Evolutionary conservation across 2,113 vertebrate genomes (phyloP), one percentile per base, ranked within the genome.

Genomic region (Pygoscelis adeliae): DNA sequence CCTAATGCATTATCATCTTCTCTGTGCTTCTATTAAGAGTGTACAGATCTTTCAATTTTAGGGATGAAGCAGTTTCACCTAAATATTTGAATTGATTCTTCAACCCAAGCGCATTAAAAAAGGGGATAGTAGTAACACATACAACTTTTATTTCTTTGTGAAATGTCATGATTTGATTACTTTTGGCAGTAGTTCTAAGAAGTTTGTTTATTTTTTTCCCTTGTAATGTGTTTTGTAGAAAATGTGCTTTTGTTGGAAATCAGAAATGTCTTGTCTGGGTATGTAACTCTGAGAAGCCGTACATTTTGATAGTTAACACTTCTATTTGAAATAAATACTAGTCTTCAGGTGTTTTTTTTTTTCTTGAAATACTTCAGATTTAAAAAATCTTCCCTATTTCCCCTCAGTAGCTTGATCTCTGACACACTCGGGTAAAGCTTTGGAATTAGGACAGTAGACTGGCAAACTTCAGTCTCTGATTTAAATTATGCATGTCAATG

Each of bases 121-220:
- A 98, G 98, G 98, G 98, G 77, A 97, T 98, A 98, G 98, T 98
- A 94, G 82, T 97, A 96, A 98, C 94, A 95, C 97, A 97, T 97
- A 95, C 53, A 94, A 81, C 91, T 98, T 97, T 98, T 97, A 90
- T 98, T 98, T 98, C 42, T 93, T 89, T 87, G 93, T 97, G 96
- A 98, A 97, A 97, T 95, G 80, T 95, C 94, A 97, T 98, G 8
- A 95, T 96, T 98, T 94, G 95, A 81, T 98, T 97, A 94, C 82
- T 96, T 96, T 90, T 97, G 80, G 96, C 94, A 97, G 83, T 96
- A 94, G 90, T 96, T 95, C 42, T 85, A 82, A 90, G 67, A 88
- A 86, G 22, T 95, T 81, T 50, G 11, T 84, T 93, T 81, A 1
- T 61, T 62, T 56, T 55, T 69, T 25, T 1, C 21, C 69, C 69